A percentile compares a stretch with the other conserved stretches of the same genome.
Conservation (phyloP, 2,797 vertebrate genomes). For the Enteromius fasciolatus region DNA sequence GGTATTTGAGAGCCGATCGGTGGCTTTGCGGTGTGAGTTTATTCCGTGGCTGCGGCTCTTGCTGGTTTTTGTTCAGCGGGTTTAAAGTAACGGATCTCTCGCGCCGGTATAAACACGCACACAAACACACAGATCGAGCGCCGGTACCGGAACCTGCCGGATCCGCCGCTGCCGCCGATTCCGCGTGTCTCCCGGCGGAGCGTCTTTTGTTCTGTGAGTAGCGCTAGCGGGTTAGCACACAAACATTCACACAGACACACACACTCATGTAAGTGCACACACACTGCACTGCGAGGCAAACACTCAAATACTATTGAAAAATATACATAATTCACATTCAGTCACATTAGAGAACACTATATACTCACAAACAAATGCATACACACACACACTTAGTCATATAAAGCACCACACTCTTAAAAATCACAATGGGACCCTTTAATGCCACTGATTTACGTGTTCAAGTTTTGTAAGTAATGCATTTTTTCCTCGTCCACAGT, state of each 20-base stretch:
- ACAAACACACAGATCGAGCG: background rate
- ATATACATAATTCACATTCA: background rate
- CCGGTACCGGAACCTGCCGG: background rate
- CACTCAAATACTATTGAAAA: background rate
- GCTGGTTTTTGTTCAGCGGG: conserved; percentile 54
- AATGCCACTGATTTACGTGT: no score
- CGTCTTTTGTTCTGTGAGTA: conserved; percentile 64
- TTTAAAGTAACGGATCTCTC: conserved; percentile 52
- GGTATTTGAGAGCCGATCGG: conserved; percentile 26
- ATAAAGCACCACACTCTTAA: background rate
- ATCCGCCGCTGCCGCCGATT: conserved; percentile 4
- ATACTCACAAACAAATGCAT: background rate
- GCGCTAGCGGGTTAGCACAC: conserved; percentile 58
- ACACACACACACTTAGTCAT: no score
- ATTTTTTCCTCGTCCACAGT: background rate
- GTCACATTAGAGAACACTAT: background rate
- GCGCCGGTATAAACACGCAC: conserved; percentile 36
- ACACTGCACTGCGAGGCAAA: background rate
- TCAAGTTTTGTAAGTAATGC: background rate
- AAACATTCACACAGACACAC: background rate
- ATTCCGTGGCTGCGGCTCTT: conserved; percentile 17
- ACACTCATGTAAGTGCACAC: background rate
- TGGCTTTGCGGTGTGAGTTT: conserved; percentile 10
- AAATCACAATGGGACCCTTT: no score
- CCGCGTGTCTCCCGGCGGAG: conserved; percentile 12